Evolutionary conservation across 2,797 vertebrate genomes (phyloP).

Genomic region (Sebastes iracundus): DNA sequence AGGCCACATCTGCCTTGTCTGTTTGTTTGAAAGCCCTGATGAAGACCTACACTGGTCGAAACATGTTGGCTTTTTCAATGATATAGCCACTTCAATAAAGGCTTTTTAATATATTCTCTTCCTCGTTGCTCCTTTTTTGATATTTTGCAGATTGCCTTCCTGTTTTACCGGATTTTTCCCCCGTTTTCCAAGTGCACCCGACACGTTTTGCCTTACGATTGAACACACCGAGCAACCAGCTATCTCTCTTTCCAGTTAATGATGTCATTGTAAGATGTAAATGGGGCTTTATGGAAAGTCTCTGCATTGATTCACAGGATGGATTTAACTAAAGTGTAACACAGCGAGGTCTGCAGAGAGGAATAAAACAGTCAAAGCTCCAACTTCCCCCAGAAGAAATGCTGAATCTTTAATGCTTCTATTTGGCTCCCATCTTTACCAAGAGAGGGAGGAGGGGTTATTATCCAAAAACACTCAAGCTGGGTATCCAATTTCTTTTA

Average conservation of each 20-base stretch:
- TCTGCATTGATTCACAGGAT: background rate
- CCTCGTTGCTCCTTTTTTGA: too few relatives aligned
- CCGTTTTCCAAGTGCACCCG: too few relatives aligned
- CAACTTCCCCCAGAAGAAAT: background rate
- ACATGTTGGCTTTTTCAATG: too few relatives aligned
- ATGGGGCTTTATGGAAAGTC: background rate
- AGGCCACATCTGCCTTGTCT: too few relatives aligned
- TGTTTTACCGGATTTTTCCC: too few relatives aligned
- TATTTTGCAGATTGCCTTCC: too few relatives aligned
- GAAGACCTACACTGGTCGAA: too few relatives aligned
- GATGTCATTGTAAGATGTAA: background rate
- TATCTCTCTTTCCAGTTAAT: background rate
- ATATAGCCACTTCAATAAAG: too few relatives aligned
- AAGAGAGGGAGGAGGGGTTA: background rate
- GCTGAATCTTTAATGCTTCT: background rate
- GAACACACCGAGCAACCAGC: too few relatives aligned
- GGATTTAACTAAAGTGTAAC: background rate
- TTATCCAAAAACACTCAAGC: slow-evolving; percentile 21
- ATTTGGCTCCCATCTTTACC: background rate
- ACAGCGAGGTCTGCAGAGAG: background rate
- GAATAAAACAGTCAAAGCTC: background rate
- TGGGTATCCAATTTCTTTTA: slow-evolving; percentile 39
- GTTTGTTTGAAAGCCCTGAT: too few relatives aligned
- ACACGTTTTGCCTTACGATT: too few relatives aligned
- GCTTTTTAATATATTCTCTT: too few relatives aligned